Evolutionary conservation across 2,113 vertebrate species (phyloP), one percentile per base, ranked within the genome.

Genomic region (Ameiurus melas): DNA sequence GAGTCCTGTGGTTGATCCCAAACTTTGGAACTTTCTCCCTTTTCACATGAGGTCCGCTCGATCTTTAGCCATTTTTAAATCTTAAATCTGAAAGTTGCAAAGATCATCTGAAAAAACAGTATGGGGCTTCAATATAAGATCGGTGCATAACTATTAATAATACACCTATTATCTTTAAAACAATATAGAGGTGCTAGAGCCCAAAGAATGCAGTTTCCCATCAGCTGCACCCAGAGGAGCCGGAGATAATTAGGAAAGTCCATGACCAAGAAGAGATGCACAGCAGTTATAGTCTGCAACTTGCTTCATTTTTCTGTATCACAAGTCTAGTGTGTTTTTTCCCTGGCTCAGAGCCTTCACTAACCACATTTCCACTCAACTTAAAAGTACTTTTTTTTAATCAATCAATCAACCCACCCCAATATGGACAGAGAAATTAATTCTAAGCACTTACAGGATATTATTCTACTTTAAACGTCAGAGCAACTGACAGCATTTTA

Each of bases 401-500:
- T 27, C 51, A 78, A 88, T 66, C 55, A 55, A 17, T 4, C 14
- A 85, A 47, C 55, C 60, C 27, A 89, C 62, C 84, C 77, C 57
- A 85, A 57, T 89, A 57, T 77, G 82, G 88, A 78, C 57, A 84
- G 75, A 84, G 66, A 87, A 87, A 87, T 89, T 30, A 89, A 70
- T 85, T 85, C 70, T 66, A 84, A 87, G 89, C 87, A 53, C 79
- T 86, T 90, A 66, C 47, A 30, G 25, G 68, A 87, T 89, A 79
- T 79, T 39, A 77, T 77, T 90, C 83, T 85, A 90, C 78, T 84
- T 90, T 90, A 25, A 87, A 89, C 80, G 75, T 85, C 83, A 87
- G 82, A 12, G 66, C 81, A 70, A 86, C 71, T n/a, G 58, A 77
- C 81, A 85, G 87, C 83, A 78, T 88, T 68, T 1, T 47, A 84